These are phyloP conservation scores for Otolemur garnettii DNA, from an alignment of 2,113 vertebrate species.

Conservation along the genomic window DNA sequence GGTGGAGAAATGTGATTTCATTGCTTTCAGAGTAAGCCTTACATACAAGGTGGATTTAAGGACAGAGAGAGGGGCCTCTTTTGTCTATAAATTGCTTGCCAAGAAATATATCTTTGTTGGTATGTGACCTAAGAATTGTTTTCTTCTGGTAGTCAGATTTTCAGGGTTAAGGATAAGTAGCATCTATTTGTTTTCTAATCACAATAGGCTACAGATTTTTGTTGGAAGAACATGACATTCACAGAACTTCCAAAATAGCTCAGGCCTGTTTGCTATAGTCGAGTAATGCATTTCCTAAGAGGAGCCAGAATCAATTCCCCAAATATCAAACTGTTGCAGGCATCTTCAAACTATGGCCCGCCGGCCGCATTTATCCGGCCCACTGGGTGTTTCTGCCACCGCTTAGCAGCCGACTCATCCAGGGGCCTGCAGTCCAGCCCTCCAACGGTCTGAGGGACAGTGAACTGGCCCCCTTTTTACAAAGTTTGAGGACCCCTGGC, in stretches of 20 bases:
- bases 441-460: too few species aligned
- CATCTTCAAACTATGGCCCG: too few species aligned
- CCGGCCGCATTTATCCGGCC: too few species aligned
- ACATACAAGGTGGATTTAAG: background rate
- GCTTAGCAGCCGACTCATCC: too few species aligned
- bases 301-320: background rate
- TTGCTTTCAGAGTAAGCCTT: constrained; percentile 27
- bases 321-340: constrained; percentile 26
- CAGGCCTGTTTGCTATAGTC: background rate
- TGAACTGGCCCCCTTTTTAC: too few species aligned
- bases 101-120: background rate
- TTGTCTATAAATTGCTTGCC: background rate
- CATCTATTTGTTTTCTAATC: background rate
- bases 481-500: background rate
- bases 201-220: background rate
- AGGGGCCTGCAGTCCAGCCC: too few species aligned
- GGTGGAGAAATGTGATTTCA: background rate
- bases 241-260: background rate
- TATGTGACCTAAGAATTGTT: background rate
- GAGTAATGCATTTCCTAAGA: background rate
- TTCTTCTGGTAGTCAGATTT: background rate
- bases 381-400: too few species aligned
- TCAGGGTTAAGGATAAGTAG: background rate
- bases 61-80: background rate
- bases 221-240: constrained; percentile 1